Conservation (phyloP, 2,113 vertebrate genomes). For the Marcusenius ussheri region DNA sequence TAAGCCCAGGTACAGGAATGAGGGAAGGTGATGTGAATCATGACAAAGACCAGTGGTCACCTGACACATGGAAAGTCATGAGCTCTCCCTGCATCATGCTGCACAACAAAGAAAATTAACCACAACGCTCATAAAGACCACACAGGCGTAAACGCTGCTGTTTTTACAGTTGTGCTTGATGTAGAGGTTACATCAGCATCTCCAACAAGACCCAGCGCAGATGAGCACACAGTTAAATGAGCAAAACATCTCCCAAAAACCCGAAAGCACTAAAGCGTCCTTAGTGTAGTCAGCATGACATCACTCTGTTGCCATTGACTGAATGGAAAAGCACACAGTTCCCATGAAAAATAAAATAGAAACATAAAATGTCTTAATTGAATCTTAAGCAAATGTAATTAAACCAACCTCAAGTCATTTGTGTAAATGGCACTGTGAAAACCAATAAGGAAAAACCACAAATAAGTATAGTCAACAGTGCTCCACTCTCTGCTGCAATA, state of each 20-base stretch:
- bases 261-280: constrained; percentile 12
- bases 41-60: neutral
- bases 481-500: constrained; percentile 8
- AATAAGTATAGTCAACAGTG: constrained; percentile 28
- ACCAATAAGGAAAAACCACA: constrained; percentile 18
- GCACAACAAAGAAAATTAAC: neutral
- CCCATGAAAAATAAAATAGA: constrained; percentile 21
- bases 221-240: neutral
- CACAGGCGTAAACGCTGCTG: neutral
- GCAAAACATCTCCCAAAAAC: neutral
- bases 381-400: constrained; percentile 30
- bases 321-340: constrained; percentile 26
- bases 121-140: neutral
- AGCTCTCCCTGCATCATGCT: neutral
- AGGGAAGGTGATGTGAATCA: neutral
- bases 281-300: constrained; percentile 27
- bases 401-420: constrained; percentile 35
- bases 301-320: constrained; percentile 19
- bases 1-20: neutral
- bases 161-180: neutral
- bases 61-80: neutral
- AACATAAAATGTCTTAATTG: constrained; percentile 26
- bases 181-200: neutral
- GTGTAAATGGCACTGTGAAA: constrained; percentile 24
- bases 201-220: neutral